Conservation (phyloP, 2,797 vertebrate genomes). For the Pelochelys cantorii region DNA sequence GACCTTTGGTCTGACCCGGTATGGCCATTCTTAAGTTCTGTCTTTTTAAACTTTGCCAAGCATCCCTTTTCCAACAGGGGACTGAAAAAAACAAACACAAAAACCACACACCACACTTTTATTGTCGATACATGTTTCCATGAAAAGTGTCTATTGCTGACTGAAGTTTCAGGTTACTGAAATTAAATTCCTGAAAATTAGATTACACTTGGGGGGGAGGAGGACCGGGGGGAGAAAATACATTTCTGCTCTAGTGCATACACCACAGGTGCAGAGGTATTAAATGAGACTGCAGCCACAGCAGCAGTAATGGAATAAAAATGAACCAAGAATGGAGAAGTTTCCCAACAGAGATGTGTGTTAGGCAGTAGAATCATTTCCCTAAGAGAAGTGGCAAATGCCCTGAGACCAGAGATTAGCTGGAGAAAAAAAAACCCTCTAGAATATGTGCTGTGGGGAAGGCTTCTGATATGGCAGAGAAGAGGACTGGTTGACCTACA, state of each 20-base stretch:
- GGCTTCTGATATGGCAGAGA: neutral
- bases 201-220: too few species aligned
- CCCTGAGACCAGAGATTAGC: neutral
- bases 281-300: neutral
- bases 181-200: neutral
- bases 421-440: neutral
- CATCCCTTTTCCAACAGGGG: too few species aligned
- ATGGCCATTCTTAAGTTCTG: too few species aligned
- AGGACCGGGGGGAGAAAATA: neutral
- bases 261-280: neutral
- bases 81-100: too few species aligned
- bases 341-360: neutral
- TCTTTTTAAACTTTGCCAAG: constrained; percentile 15
- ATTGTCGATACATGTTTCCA: constrained; percentile 60
- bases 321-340: neutral
- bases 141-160: constrained; percentile 36
- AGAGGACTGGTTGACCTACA: neutral
- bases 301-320: neutral
- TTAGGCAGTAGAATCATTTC: neutral
- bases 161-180: neutral
- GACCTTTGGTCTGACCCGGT: too few species aligned
- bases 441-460: neutral
- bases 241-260: neutral
- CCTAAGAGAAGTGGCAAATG: neutral
- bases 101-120: neutral